A percentile compares a stretch with the other conserved stretches of the same genome.
These are phyloP conservation scores for Ichneumoninae sp. DNA, from an alignment of 2,888 invertebrate species.

Conservation along the genomic window DNA sequence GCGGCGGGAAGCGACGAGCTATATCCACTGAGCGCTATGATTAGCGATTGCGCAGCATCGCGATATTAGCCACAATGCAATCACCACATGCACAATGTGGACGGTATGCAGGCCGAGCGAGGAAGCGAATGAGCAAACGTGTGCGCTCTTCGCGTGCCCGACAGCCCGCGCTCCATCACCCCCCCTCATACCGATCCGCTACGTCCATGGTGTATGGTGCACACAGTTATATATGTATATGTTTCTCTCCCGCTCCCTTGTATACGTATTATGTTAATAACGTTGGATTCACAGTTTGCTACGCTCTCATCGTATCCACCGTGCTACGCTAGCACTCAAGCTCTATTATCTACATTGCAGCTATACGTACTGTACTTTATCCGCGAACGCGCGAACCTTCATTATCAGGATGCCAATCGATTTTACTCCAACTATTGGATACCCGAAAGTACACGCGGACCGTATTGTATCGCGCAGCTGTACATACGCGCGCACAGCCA, in stretches of 20 bases:
- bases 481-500: background rate
- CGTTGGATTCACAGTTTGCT: slow-evolving; percentile 70
- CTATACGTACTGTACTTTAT: slow-evolving; percentile 10
- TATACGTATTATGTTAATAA: slow-evolving; percentile 73
- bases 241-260: slow-evolving; percentile 54
- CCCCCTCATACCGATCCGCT: slow-evolving; percentile 14
- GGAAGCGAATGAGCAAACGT: slow-evolving; percentile 52
- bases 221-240: background rate
- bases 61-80: slow-evolving; percentile 77
- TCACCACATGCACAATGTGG: slow-evolving; percentile 66
- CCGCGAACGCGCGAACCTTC: slow-evolving; percentile 45
- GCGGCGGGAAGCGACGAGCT: slow-evolving; percentile 31
- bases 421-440: slow-evolving; percentile 43
- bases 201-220: background rate
- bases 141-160: slow-evolving; percentile 58
- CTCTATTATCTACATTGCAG: slow-evolving; percentile 48
- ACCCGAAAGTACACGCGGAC: slow-evolving; percentile 1
- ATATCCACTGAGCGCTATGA: slow-evolving; percentile 65
- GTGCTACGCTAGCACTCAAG: slow-evolving; percentile 33
- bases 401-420: slow-evolving; percentile 63
- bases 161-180: slow-evolving; percentile 39
- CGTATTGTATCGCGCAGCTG: background rate
- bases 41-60: slow-evolving; percentile 79
- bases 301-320: slow-evolving; percentile 63
- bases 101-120: slow-evolving; percentile 45